Percentiles rank a stretch among this genome's conserved stretches.
Evolutionary conservation across 2,797 vertebrate species (phyloP).

Genomic region (Nyctalus aviator): DNA sequence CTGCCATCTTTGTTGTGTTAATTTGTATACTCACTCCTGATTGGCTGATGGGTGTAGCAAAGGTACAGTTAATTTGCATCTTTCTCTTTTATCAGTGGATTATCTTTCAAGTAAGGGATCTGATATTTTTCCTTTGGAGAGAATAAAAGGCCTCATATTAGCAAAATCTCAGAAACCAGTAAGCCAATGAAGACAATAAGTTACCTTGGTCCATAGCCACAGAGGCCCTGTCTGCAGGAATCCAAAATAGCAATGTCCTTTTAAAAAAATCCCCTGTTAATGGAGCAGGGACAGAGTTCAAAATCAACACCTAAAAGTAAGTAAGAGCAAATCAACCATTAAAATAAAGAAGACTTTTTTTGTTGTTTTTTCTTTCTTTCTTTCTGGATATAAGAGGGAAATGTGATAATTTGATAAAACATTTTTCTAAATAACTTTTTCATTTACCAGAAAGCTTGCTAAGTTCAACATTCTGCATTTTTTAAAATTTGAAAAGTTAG

Average conservation of each 20-base stretch:
- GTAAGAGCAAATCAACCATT: background rate
- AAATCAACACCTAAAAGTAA: background rate
- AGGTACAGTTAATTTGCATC: no score
- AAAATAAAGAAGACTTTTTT: slow-evolving; percentile 33
- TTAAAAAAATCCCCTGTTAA: background rate
- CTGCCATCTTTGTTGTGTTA: no score
- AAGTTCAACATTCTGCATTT: background rate
- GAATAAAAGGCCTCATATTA: background rate
- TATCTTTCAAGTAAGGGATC: background rate
- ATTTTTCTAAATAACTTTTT: slow-evolving; percentile 22
- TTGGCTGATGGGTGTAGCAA: no score
- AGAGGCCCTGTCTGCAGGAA: background rate
- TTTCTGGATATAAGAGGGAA: background rate
- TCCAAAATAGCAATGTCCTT: background rate
- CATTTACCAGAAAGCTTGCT: background rate
- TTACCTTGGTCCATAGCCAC: fast-evolving
- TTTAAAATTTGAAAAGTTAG: background rate
- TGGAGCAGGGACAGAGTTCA: background rate
- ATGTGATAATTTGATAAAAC: background rate
- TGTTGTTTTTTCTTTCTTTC: background rate
- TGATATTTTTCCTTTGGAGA: background rate
- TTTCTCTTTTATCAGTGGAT: background rate
- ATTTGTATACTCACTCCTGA: no score
- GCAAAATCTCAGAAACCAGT: background rate
- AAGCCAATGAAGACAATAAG: background rate